phyloP scores from a whole-genome alignment of 1,140 invertebrate genomes.

The Palaemon carinicauda region DNA sequence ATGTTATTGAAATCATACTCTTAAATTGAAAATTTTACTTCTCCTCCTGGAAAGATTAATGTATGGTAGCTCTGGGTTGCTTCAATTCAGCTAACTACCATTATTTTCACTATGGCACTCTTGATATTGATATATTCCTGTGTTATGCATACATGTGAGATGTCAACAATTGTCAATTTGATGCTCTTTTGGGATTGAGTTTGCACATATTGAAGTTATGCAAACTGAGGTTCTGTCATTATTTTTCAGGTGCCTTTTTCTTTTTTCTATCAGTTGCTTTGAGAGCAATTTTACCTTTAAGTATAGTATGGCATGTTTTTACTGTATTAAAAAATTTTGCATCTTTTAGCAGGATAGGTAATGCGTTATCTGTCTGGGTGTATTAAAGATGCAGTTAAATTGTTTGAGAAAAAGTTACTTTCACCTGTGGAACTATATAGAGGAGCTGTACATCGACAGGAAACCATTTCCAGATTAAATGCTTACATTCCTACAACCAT shows the following conservation, averaged over 20 bases:
- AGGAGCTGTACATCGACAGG: constrained; percentile 15
- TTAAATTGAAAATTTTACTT: no score
- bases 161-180: no score
- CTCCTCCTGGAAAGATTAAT: no score
- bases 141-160: no score
- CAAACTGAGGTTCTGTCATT: background rate
- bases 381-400: background rate
- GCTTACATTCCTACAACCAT: constrained; percentile 9
- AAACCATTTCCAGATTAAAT: background rate
- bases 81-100: no score
- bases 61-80: no score
- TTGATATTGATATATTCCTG: no score
- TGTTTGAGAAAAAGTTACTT: background rate
- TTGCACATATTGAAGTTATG: background rate
- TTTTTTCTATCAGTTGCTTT: background rate
- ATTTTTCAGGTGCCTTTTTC: background rate
- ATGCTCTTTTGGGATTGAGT: no score
- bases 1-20: no score
- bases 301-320: no score
- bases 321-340: background rate
- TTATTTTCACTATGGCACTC: no score
- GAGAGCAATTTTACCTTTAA: background rate
- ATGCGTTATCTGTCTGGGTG: constrained; percentile 1
- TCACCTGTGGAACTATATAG: constrained; percentile 15
- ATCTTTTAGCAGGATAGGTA: background rate